Conservation (phyloP, 37 sponge, comb jelly and placozoan species). For the Axinella damicornis region DNA sequence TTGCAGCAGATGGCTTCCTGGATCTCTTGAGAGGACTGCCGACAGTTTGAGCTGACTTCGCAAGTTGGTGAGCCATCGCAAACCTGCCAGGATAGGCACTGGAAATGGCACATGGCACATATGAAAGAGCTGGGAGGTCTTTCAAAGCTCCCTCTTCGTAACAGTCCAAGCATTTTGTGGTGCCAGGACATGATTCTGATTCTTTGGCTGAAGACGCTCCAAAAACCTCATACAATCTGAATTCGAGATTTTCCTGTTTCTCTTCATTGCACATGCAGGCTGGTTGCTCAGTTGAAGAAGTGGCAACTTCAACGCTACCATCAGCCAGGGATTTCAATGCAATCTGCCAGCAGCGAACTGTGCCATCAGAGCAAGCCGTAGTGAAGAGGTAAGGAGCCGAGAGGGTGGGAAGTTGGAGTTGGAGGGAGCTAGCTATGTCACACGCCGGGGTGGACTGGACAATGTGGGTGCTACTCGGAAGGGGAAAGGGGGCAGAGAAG, state of each 20-base stretch:
- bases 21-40: no score
- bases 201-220: background rate
- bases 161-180: conserved; percentile 35
- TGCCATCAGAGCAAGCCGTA: conserved; percentile 79
- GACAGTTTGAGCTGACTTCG: conserved; percentile 24
- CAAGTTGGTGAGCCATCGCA: conserved; percentile 71
- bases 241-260: background rate
- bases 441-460: conserved; percentile 40
- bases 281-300: background rate
- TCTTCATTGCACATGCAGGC: background rate
- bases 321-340: background rate
- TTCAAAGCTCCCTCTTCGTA: conserved; percentile 11
- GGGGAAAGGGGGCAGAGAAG: conserved; percentile 47
- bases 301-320: background rate
- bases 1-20: background rate
- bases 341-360: conserved; percentile 72
- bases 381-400: conserved; percentile 85
- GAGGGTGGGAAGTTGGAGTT: conserved; percentile 56
- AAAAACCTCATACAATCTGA: conserved; percentile 64
- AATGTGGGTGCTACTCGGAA: conserved; percentile 51
- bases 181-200: background rate
- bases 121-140: conserved; percentile 22
- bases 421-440: conserved; percentile 65
- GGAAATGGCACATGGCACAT: conserved; percentile 50
- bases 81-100: conserved; percentile 71